Base-by-base conservation (phyloP, 2,888 invertebrate species). In the Aphrophora alni region DNA sequence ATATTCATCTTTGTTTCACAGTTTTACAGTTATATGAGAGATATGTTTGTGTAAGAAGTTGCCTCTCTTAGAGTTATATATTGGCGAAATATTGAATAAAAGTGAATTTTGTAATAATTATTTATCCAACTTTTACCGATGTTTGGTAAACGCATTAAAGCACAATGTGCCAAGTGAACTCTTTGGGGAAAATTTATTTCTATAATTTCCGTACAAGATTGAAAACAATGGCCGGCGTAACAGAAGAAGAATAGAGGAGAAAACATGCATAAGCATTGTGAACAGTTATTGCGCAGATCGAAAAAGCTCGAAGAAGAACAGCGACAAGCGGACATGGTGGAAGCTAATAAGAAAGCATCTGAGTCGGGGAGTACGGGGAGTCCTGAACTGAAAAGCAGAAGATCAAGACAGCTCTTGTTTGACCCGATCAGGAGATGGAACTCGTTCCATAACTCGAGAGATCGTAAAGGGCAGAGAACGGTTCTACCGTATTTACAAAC, bases 351-450 rank as follows among this genome's bases (percentile, higher is more conserved):
- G 75, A 75, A 59, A 21, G 27, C 75, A 59, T 71, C 26, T 73
- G 74, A 74, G 75, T 70, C 69, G 12, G 84, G 75, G 74, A 87
- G 86, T 82, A 87, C 87, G 33, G 88, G 85, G 87, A 88, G 80
- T 87, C 88, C 81, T 87, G 88, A 83, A 88, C 87, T 81, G 84
- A 85, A 88, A 79, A 85, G 86, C 21, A 87, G 87, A 82, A 86
- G 87, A 17, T 85, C 84, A 3, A 86, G 87, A 71, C 83, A 84
- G 59, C 81, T 78, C 75, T 80, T 84, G 17, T 78, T 84, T 80
- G 89, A 88, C 81, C 88, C 89, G 44, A 89, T 89, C 81, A 87
- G 89, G 77, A 86, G 89, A 81, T 90, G 89, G 89, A 89, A 89
- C 86, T 89, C 89, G 83, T 89, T 89, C 84, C 89, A 89, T 77